Conservation (phyloP, 2,888 invertebrate species). For the Hyppa rectilinea region DNA sequence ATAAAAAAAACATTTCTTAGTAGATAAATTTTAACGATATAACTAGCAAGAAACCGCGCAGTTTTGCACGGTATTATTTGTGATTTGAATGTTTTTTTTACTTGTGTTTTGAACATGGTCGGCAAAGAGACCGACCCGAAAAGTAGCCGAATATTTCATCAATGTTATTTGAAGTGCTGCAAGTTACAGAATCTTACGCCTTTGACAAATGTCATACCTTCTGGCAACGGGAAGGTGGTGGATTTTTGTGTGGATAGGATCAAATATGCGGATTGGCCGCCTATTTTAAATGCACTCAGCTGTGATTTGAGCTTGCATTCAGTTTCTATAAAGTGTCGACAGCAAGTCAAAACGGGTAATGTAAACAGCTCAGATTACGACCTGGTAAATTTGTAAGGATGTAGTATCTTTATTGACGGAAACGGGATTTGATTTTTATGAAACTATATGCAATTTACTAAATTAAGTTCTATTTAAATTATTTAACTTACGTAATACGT, state of each 20-base stretch:
- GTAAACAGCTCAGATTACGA: conserved; percentile 30
- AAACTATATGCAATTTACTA: background rate
- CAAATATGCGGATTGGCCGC: conserved; percentile 94
- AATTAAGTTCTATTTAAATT: background rate
- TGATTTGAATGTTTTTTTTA: conserved; percentile 76
- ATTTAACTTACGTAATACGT: background rate
- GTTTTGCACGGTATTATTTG: conserved; percentile 64
- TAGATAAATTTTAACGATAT: conserved; percentile 67
- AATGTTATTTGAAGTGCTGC: conserved; percentile 89
- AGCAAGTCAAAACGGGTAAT: conserved; percentile 86
- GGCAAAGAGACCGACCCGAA: conserved; percentile 84
- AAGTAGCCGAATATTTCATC: conserved; percentile 87
- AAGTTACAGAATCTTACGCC: conserved; percentile 88
- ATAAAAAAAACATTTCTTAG: conserved; percentile 75
- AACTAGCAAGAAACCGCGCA: conserved; percentile 65
- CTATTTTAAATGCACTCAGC: conserved; percentile 93
- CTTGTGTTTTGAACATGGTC: conserved; percentile 80
- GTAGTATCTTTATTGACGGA: conserved; percentile 9
- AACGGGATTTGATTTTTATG: background rate
- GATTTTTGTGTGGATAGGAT: conserved; percentile 95
- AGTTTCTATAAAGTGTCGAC: conserved; percentile 92
- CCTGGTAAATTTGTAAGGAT: conserved; percentile 22
- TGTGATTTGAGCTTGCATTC: conserved; percentile 93
- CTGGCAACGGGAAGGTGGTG: conserved; percentile 88
- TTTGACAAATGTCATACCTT: conserved; percentile 81